A percentile compares a stretch with the other conserved stretches of the same genome.
These are phyloP conservation scores for Oryzias woworae DNA, from an alignment of 2,113 vertebrate genomes.

Conservation along the genomic window DNA sequence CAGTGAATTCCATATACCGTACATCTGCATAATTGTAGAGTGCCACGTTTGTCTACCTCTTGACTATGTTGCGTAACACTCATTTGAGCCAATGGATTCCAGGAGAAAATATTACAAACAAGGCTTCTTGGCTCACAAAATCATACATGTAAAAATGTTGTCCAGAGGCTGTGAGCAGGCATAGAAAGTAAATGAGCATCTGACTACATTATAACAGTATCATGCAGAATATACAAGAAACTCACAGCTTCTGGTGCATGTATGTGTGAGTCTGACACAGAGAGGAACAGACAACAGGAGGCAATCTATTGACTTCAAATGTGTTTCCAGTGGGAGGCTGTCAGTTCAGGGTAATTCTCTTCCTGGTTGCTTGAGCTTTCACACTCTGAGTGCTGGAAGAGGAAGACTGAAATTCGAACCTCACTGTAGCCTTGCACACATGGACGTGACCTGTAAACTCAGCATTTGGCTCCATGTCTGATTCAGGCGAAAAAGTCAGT, in stretches of 20 bases:
- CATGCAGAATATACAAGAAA: not conserved
- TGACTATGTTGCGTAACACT: too few relatives aligned
- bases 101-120: not conserved
- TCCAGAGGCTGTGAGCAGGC: conserved; percentile 1
- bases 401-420: conserved; percentile 36
- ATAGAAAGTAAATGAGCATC: not conserved
- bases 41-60: too few relatives aligned
- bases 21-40: too few relatives aligned
- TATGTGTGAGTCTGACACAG: conserved; percentile 3
- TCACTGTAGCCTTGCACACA: conserved; percentile 4
- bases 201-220: conserved; percentile 21
- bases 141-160: conserved; percentile 12
- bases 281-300: conserved; percentile 21
- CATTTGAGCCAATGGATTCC: too few relatives aligned
- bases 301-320: conserved; percentile 33
- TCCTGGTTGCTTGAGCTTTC: conserved; percentile 50
- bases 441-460: not conserved
- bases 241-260: not conserved
- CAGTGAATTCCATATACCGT: too few relatives aligned
- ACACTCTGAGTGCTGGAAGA: conserved; percentile 15
- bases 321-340: conserved; percentile 41
- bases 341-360: conserved; percentile 62
- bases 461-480: conserved; percentile 5
- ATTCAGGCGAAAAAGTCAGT: conserved; percentile 12
- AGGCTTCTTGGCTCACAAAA: not conserved